Percentiles rank a stretch among this genome's conserved stretches.
These are phyloP conservation scores for Monopis laevigella DNA, from an alignment of 2,888 invertebrate genomes.

Conservation along the genomic window DNA sequence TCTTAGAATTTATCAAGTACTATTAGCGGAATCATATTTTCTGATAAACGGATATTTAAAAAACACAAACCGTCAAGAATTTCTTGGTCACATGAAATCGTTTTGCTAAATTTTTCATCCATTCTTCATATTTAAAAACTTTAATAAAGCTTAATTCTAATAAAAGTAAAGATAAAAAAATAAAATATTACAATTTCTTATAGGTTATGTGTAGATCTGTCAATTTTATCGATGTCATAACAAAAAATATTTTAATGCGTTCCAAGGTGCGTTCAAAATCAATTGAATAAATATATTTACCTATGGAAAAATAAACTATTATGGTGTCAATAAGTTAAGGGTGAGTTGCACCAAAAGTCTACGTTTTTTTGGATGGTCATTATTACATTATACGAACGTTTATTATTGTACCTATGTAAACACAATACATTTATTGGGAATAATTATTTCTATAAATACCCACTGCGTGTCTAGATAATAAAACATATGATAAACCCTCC, in stretches of 20 bases:
- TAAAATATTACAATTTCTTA: neutral
- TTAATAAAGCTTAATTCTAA: neutral
- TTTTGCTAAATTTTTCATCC: conserved; percentile 59
- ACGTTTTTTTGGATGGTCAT: no score
- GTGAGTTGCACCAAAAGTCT: neutral
- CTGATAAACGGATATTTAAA: neutral
- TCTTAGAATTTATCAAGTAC: neutral
- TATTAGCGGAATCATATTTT: neutral
- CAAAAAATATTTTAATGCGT: neutral
- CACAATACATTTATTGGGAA: no score
- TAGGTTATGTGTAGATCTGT: conserved; percentile 1
- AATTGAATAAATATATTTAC: no score
- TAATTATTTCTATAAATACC: no score
- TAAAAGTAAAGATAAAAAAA: neutral
- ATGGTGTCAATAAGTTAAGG: neutral
- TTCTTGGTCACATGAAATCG: conserved; percentile 57
- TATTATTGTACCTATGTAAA: no score
- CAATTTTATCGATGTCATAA: conserved; percentile 4
- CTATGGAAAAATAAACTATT: no score
- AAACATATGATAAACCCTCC: no score
- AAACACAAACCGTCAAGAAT: conserved; percentile 50
- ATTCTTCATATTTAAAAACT: conserved; percentile 59
- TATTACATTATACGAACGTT: no score
- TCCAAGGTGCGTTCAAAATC: no score
- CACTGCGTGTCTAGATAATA: no score